These are phyloP conservation scores for Halictus rubicundus DNA, from an alignment of 1,140 invertebrate species.

Conservation along the genomic window DNA sequence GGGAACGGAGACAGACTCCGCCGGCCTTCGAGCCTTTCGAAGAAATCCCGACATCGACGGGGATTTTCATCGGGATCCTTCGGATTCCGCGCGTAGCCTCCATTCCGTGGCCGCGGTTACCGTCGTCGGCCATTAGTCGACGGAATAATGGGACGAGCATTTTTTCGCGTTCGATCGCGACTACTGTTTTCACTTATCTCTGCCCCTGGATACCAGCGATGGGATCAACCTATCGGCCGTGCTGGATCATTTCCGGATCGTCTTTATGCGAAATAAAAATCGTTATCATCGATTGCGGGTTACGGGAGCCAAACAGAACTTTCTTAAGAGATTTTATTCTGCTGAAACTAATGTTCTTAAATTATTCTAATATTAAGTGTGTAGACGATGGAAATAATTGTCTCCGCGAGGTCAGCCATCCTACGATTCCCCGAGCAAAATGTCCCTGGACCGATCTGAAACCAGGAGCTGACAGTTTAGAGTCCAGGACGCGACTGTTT, in stretches of 20 bases:
- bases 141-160: conserved; percentile 26
- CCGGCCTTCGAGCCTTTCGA: conserved; percentile 26
- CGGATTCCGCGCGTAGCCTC: conserved; percentile 38
- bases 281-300: no score
- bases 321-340: no score
- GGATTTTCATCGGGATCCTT: conserved; percentile 37
- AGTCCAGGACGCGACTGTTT: background rate
- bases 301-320: no score
- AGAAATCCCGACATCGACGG: conserved; percentile 25
- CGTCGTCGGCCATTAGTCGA: conserved; percentile 34
- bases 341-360: no score
- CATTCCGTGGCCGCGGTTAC: conserved; percentile 33
- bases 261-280: no score
- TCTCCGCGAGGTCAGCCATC: no score
- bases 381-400: no score
- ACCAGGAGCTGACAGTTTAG: conserved; percentile 13
- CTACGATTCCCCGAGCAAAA: no score
- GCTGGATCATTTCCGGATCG: no score
- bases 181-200: conserved; percentile 14
- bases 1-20: background rate
- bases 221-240: background rate
- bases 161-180: conserved; percentile 1
- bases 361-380: no score
- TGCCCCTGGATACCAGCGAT: background rate
- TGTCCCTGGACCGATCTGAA: background rate